phyloP scores from a whole-genome alignment of 2,888 invertebrate species.

The Leptopilina myrica region DNA sequence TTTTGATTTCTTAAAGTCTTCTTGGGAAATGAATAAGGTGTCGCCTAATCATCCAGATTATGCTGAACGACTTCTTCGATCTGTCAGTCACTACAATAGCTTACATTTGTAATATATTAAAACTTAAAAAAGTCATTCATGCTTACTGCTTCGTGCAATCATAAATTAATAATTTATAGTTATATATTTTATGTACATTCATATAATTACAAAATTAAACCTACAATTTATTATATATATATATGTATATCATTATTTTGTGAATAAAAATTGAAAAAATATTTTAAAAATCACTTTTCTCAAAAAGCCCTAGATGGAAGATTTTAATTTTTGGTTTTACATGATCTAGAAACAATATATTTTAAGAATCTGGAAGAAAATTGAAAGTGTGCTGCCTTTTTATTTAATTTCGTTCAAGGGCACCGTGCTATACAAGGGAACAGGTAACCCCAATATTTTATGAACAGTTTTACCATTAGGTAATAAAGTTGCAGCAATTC shows the following conservation, averaged over 20 bases:
- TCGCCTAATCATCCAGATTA: slow-evolving; percentile 40
- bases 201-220: neutral
- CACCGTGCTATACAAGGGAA: too few relatives aligned
- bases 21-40: slow-evolving; percentile 22
- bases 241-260: neutral
- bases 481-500: too few relatives aligned
- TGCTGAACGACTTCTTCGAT: slow-evolving; percentile 16
- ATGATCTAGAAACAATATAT: slow-evolving; percentile 37
- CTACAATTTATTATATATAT: neutral
- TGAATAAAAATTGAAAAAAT: neutral
- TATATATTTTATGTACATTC: neutral
- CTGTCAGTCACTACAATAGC: slow-evolving; percentile 33
- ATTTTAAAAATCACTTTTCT: slow-evolving; percentile 28
- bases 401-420: slow-evolving; percentile 12
- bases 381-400: neutral
- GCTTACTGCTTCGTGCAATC: neutral
- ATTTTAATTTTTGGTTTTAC: slow-evolving; percentile 27
- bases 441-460: too few relatives aligned
- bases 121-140: neutral
- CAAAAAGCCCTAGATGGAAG: slow-evolving; percentile 21
- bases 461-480: too few relatives aligned
- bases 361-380: slow-evolving; percentile 22
- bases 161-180: neutral
- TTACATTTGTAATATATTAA: slow-evolving; percentile 13
- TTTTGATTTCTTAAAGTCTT: slow-evolving; percentile 40